These are phyloP conservation scores for Stylophora pistillata DNA, from an alignment of 64 coral and sea anemone genomes.

Conservation along the genomic window DNA sequence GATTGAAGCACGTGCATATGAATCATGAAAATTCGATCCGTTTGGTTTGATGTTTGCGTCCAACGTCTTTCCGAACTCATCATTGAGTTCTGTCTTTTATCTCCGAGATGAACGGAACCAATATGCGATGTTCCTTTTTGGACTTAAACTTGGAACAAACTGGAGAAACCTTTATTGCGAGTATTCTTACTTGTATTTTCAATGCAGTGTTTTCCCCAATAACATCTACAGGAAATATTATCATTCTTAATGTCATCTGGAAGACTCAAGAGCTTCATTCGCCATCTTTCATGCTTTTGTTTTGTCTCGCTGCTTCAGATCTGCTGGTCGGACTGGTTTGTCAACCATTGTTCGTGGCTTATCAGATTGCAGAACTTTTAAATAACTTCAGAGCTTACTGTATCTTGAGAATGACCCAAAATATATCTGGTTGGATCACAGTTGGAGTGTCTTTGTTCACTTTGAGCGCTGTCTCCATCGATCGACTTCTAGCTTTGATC, in stretches of 20 bases:
- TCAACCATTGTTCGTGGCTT: conserved; percentile 42
- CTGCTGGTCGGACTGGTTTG: conserved; percentile 45
- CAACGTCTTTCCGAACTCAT: too few species aligned
- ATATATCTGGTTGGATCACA: conserved; percentile 34
- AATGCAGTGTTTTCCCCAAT: neutral
- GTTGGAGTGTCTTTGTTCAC: conserved; percentile 27
- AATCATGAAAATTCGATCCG: neutral
- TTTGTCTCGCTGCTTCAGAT: conserved; percentile 47
- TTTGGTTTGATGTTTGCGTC: neutral
- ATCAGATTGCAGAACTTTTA: conserved; percentile 32
- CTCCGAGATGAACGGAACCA: neutral
- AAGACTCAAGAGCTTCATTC: conserved; percentile 22
- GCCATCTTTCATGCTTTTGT: conserved; percentile 43
- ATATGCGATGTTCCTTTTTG: neutral
- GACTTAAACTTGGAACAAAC: neutral
- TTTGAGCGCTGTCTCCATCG: conserved; percentile 48
- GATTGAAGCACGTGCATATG: too few species aligned
- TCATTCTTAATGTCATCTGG: conserved; percentile 51
- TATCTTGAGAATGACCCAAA: conserved; percentile 25
- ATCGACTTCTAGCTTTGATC: conserved; percentile 49
- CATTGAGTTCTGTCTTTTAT: too few species aligned
- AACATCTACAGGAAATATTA: neutral
- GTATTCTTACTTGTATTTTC: neutral
- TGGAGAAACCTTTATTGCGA: conserved; percentile 20
- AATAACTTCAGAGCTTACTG: conserved; percentile 31